Percentiles rank a stretch among this genome's conserved stretches.
Conservation (phyloP, 2,113 vertebrate species). For the Entosphenus tridentatus region DNA sequence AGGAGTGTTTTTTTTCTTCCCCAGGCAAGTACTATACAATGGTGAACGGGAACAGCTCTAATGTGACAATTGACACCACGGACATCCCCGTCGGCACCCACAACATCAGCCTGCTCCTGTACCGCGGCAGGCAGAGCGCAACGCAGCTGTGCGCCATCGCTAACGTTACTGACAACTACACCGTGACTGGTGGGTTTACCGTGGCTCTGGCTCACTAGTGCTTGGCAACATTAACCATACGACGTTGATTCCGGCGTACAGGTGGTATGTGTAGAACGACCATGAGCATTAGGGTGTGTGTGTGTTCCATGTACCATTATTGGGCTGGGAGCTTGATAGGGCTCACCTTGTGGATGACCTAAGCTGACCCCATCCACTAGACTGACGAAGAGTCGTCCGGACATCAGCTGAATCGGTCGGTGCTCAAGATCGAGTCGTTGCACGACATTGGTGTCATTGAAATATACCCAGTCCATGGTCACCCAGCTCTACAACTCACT, state of each 20-base stretch:
- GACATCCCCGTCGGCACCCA: conserved; percentile 43
- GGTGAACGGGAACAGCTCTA: conserved; percentile 44
- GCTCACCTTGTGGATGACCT: too few species aligned
- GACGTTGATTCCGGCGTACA: neutral
- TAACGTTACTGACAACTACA: conserved; percentile 35
- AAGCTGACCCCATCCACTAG: too few species aligned
- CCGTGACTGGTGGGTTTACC: conserved; percentile 40
- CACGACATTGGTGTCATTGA: too few species aligned
- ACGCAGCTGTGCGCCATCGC: conserved; percentile 56
- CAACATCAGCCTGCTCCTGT: conserved; percentile 62
- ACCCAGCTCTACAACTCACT: too few species aligned
- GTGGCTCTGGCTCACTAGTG: neutral
- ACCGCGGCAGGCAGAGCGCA: conserved; percentile 41
- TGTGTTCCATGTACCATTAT: too few species aligned
- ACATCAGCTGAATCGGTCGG: too few species aligned
- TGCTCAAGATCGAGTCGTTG: too few species aligned
- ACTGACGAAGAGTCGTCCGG: too few species aligned
- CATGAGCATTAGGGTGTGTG: too few species aligned
- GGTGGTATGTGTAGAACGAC: neutral
- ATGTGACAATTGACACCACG: conserved; percentile 37
- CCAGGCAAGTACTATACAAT: conserved; percentile 69
- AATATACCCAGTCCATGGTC: too few species aligned
- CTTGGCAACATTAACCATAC: neutral
- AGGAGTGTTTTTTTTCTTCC: conserved; percentile 7
- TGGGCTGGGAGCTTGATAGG: too few species aligned